These are phyloP conservation scores for Bombus waltoni DNA, from an alignment of 1,140 invertebrate species.

Conservation along the genomic window DNA sequence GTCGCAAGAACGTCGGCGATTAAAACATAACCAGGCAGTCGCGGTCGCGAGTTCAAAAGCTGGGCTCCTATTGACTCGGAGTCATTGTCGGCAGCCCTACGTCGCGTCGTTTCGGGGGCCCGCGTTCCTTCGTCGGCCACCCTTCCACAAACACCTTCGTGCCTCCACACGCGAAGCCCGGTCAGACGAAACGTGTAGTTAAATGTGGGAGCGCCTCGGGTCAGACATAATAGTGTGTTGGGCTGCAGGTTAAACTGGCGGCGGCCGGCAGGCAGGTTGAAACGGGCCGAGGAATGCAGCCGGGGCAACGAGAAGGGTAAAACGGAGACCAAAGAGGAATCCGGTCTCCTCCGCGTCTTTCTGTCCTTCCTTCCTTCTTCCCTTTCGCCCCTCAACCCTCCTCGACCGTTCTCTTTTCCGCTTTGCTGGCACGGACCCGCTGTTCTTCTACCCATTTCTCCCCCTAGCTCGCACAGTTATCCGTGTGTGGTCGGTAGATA, in stretches of 20 bases:
- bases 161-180: neutral
- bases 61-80: constrained; percentile 49
- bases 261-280: constrained; percentile 73
- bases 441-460: neutral
- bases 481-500: neutral
- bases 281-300: constrained; percentile 76
- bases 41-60: constrained; percentile 9
- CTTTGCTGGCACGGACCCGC: constrained; percentile 33
- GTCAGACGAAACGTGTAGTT: constrained; percentile 69
- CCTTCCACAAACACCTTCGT: neutral
- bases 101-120: neutral
- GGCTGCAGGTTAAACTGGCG: constrained; percentile 79
- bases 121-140: neutral
- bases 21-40: constrained; percentile 32
- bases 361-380: constrained; percentile 31
- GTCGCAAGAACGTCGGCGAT: neutral
- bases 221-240: constrained; percentile 80
- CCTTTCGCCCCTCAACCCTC: constrained; percentile 17
- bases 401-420: constrained; percentile 7
- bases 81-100: constrained; percentile 43
- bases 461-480: no score
- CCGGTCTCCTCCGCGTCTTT: constrained; percentile 46
- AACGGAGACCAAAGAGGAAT: constrained; percentile 43
- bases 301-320: constrained; percentile 64
- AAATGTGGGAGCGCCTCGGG: constrained; percentile 80